A percentile compares a stretch with the other conserved stretches of the same genome.
Evolutionary conservation across 2,797 vertebrate species (phyloP).

Genomic region (Falco naumanni): DNA sequence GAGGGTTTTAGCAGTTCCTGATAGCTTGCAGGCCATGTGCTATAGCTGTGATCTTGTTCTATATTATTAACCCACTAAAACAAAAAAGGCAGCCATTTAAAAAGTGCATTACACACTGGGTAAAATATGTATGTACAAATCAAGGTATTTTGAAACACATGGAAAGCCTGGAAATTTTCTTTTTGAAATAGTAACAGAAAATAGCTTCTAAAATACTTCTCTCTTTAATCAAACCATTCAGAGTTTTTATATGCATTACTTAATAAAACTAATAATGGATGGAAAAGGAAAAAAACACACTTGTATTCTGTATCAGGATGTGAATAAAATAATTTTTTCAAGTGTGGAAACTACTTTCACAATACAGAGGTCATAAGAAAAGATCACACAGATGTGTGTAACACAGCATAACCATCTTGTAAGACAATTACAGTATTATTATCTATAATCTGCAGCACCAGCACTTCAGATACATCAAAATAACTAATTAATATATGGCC

Average conservation of each 20-base stretch:
- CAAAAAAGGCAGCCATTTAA: not conserved
- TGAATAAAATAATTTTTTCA: not conserved
- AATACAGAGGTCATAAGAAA: not conserved
- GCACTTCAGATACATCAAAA: not conserved
- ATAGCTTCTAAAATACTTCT: not conserved
- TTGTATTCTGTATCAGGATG: not conserved
- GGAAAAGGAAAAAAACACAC: not conserved
- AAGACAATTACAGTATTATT: not conserved
- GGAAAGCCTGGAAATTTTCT: not conserved
- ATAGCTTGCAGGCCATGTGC: slow-evolving; percentile 86
- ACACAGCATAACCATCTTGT: not conserved
- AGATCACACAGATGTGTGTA: not conserved
- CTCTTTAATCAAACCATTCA: not conserved
- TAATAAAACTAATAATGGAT: not conserved
- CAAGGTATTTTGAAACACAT: not conserved
- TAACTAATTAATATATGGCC: not conserved
- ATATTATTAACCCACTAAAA: slow-evolving; percentile 95
- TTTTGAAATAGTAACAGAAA: not conserved
- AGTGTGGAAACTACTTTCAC: not conserved
- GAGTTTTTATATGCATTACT: not conserved
- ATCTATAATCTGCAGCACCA: not conserved
- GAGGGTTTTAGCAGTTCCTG: slow-evolving; percentile 89
- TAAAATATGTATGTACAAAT: not conserved
- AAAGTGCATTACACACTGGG: not conserved
- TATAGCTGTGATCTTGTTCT: slow-evolving; percentile 89